Evolutionary conservation across 2,797 vertebrate genomes (phyloP).

Genomic region (Sitta carolinensis): DNA sequence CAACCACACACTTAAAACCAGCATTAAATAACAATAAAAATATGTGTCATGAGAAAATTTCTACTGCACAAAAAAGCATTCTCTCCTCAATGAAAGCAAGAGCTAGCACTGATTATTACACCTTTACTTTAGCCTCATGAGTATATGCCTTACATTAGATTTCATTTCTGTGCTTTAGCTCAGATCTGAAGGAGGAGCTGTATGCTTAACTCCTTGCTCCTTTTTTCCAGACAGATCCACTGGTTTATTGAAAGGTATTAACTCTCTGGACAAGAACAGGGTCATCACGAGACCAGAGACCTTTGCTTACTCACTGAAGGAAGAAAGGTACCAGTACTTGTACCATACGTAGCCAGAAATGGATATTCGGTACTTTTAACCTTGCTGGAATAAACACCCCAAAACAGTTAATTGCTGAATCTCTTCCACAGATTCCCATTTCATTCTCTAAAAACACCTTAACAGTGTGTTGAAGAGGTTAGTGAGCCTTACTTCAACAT

Average conservation of each 20-base stretch:
- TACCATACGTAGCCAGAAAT: background rate
- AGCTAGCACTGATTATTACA: background rate
- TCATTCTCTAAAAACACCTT: background rate
- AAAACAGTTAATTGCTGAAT: background rate
- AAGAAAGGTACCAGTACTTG: background rate
- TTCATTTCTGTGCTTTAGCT: background rate
- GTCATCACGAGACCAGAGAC: background rate
- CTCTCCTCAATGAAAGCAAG: background rate
- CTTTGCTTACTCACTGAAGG: background rate
- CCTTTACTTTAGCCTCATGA: background rate
- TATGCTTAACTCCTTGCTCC: background rate
- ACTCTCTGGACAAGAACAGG: background rate
- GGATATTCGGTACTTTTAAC: background rate
- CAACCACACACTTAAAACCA: background rate
- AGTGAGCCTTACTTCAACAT: background rate
- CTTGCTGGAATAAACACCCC: background rate
- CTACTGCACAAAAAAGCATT: background rate
- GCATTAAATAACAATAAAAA: conserved; percentile 34
- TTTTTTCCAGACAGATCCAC: background rate
- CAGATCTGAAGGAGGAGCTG: background rate
- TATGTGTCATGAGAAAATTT: background rate
- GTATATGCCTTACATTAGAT: rapidly evolving
- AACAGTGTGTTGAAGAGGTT: background rate
- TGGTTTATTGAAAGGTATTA: background rate
- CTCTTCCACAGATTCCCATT: background rate